Percentiles rank a stretch among this genome's conserved stretches.
Evolutionary conservation across 1,140 invertebrate genomes (phyloP).

Genomic region (Drosophila obscura): DNA sequence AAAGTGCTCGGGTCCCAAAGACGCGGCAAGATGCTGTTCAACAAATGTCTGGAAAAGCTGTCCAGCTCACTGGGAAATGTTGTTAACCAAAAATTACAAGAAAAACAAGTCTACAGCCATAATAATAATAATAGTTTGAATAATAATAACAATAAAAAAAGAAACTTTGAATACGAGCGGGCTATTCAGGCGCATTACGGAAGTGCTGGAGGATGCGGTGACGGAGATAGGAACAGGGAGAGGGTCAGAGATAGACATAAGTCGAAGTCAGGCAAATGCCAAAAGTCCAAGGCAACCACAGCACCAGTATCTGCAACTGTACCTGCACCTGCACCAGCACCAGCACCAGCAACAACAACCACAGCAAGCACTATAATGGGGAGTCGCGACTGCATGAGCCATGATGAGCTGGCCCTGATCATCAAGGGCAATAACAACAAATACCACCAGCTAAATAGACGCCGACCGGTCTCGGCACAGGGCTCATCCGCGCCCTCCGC

Average conservation of each 20-base stretch:
- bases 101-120: slow-evolving; percentile 64
- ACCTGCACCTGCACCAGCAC: too few relatives aligned
- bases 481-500: slow-evolving; percentile 44
- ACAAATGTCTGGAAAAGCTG: slow-evolving; percentile 77
- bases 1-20: slow-evolving; percentile 1
- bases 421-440: slow-evolving; percentile 47
- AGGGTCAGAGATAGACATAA: slow-evolving; percentile 17
- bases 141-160: slow-evolving; percentile 51
- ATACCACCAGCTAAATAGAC: slow-evolving; percentile 13
- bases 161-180: slow-evolving; percentile 66
- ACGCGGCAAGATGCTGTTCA: slow-evolving; percentile 72
- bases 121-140: slow-evolving; percentile 44
- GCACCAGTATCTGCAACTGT: slow-evolving; percentile 1
- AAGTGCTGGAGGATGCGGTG: slow-evolving; percentile 1
- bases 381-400: slow-evolving; percentile 64
- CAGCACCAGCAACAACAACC: background rate
- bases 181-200: slow-evolving; percentile 70
- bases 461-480: slow-evolving; percentile 29
- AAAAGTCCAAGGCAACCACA: slow-evolving; percentile 42
- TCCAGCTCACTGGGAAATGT: slow-evolving; percentile 74
- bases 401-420: slow-evolving; percentile 75
- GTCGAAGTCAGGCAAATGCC: slow-evolving; percentile 45
- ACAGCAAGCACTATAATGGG: slow-evolving; percentile 1
- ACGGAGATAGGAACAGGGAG: background rate
- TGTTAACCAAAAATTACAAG: slow-evolving; percentile 71